These are phyloP conservation scores for Drosophila sp. DNA, from an alignment of 1,140 invertebrate species.

Conservation along the genomic window DNA sequence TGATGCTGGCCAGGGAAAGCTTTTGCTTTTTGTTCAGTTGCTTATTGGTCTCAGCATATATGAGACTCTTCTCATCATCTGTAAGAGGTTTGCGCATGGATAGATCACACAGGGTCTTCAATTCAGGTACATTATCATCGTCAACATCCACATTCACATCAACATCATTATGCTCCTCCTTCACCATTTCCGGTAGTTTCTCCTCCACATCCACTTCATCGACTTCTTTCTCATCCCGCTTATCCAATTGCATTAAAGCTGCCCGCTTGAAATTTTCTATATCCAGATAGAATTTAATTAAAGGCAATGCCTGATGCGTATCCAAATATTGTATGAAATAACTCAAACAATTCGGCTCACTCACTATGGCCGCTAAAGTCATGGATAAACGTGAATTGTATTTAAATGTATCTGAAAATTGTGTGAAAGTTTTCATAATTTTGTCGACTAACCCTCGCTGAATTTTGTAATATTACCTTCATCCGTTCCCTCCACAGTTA, in stretches of 20 bases:
- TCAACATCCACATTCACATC: not conserved
- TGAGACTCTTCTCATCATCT: slow-evolving; percentile 81
- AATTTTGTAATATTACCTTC: slow-evolving; percentile 61
- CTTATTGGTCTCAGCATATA: slow-evolving; percentile 80
- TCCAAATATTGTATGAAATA: slow-evolving; percentile 91
- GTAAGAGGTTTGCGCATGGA: slow-evolving; percentile 80
- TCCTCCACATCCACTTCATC: slow-evolving; percentile 2
- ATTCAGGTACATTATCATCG: slow-evolving; percentile 77
- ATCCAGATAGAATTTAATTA: slow-evolving; percentile 90
- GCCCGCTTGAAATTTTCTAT: slow-evolving; percentile 86
- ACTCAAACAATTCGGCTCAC: slow-evolving; percentile 88
- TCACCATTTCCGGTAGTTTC: not conserved
- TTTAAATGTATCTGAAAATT: slow-evolving; percentile 67
- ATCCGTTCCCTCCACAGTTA: slow-evolving; percentile 51
- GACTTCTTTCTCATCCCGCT: slow-evolving; percentile 4
- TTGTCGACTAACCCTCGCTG: not conserved
- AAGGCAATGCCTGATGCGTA: slow-evolving; percentile 84
- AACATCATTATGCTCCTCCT: not conserved
- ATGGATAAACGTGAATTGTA: slow-evolving; percentile 83
- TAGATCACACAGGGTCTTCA: slow-evolving; percentile 77
- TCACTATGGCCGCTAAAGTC: slow-evolving; percentile 86
- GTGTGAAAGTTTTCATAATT: not conserved
- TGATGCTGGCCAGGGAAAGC: slow-evolving; percentile 62
- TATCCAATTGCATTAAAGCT: slow-evolving; percentile 36
- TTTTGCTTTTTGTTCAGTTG: slow-evolving; percentile 53